Evolutionary conservation across 2,797 vertebrate genomes (phyloP), one percentile per base, ranked within the genome.

Genomic region (Acipenser oxyrinchus): DNA sequence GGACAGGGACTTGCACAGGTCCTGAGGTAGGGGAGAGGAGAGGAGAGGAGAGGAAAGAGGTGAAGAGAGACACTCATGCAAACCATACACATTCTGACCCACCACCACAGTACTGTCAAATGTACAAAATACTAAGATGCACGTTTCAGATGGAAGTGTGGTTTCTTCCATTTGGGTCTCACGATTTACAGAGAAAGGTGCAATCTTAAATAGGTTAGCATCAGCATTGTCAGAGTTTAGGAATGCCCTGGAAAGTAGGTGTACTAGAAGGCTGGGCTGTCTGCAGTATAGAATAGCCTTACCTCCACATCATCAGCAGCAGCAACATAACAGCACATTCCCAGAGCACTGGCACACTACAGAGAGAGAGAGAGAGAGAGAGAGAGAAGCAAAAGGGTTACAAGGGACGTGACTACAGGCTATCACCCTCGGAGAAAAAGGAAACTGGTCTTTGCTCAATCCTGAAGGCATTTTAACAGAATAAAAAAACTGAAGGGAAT

Each of bases 251-350:
- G 37, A 37, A 0, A 4, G 37, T 4, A 4, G 4, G 37, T 37
- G 37, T 37, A 37, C 37, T 37, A 5, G 3, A 37, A 37, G 37
- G 37, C 37, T 37, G 37, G 5, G 37, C 37, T 37, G 37, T 5
- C 37, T 37, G 15, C 12, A 64, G 10, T 6, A n/a, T 6, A 50
- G 15, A 15, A 49, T 13, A 49, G 65, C 70, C 79, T 83, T 77
- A 97, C 96, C 92, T 99, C 93, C 55, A 91, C 81, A 1, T 96
- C 92, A 61, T 96, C 93, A 8, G 91, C 88, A 53, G 93, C 90
- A 57, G 93, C 95, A 8, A 98, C 87, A 1, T 94, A 99, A 75
- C 95, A 98, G 84, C 95, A 96, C 89, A 95, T 79, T 58, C 95
- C 94, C 71, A 99, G 80, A 64, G 95, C 90, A 0, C 79, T 86